These are phyloP conservation scores for Drosophila suzukii DNA, from an alignment of 1,140 invertebrate genomes.

Conservation along the genomic window DNA sequence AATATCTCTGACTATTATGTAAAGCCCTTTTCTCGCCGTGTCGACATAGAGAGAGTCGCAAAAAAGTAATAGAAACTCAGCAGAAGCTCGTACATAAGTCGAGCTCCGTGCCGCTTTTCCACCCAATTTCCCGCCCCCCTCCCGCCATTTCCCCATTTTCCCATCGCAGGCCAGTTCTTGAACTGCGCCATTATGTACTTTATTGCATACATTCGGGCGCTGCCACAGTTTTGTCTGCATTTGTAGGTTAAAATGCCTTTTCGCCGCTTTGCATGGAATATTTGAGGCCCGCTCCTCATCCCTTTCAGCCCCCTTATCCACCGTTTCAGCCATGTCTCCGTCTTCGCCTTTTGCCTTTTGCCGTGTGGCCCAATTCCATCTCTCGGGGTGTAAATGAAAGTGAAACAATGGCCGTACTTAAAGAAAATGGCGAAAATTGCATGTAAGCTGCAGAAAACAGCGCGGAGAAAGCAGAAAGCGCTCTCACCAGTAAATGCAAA, in stretches of 20 bases:
- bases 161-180: constrained; percentile 66
- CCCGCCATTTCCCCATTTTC: constrained; percentile 2
- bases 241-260: constrained; percentile 68
- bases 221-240: constrained; percentile 64
- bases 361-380: constrained; percentile 75
- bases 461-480: constrained; percentile 20
- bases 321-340: constrained; percentile 35
- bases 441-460: constrained; percentile 61
- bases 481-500: constrained; percentile 42
- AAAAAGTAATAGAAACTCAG: constrained; percentile 75
- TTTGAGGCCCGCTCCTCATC: constrained; percentile 13
- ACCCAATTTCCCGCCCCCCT: constrained; percentile 10
- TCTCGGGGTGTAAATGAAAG: constrained; percentile 70
- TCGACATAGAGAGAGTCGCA: constrained; percentile 25
- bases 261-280: constrained; percentile 60
- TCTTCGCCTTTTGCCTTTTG: constrained; percentile 37
- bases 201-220: constrained; percentile 80
- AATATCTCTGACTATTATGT: too few species aligned
- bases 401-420: constrained; percentile 80
- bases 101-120: constrained; percentile 37
- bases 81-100: constrained; percentile 47
- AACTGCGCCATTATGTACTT: constrained; percentile 81
- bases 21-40: constrained; percentile 3
- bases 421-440: constrained; percentile 82
- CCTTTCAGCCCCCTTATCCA: not conserved